These are phyloP conservation scores for Scophthalmus maximus DNA, from an alignment of 2,113 vertebrate genomes.

Conservation along the genomic window DNA sequence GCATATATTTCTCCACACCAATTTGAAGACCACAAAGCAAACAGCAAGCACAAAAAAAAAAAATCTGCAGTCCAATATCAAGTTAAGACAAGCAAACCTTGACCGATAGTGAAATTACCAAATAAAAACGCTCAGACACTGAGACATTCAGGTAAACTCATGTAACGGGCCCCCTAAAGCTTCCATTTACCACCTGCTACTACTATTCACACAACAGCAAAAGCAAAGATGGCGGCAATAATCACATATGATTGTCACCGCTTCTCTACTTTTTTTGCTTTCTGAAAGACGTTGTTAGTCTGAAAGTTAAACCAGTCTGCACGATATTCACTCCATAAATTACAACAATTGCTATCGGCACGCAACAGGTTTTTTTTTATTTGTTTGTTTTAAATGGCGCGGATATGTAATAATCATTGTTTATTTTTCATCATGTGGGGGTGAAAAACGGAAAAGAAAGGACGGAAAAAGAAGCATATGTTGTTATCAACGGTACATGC, in stretches of 20 bases:
- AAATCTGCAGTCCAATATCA: not conserved
- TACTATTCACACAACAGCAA: conserved; percentile 4
- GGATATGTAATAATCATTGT: not conserved
- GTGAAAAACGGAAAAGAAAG: not conserved
- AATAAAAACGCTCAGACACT: not conserved
- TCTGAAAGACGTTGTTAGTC: too few relatives aligned
- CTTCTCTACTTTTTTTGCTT: conserved; percentile 12
- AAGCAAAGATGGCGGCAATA: not conserved
- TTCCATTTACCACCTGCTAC: conserved; percentile 39
- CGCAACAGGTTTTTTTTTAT: too few relatives aligned
- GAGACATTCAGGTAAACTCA: not conserved
- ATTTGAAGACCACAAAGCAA: not conserved
- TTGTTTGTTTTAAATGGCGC: not conserved
- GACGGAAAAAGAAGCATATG: not conserved
- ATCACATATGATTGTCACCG: not conserved
- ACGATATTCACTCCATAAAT: not conserved
- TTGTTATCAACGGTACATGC: too few relatives aligned
- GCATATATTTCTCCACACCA: not conserved
- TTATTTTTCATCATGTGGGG: not conserved
- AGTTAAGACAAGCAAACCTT: not conserved
- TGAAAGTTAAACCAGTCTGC: not conserved
- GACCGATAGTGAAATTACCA: conserved; percentile 1
- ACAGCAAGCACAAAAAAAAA: not conserved
- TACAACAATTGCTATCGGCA: not conserved
- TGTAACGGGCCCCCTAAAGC: conserved; percentile 2